Conservation (phyloP, 2,888 invertebrate genomes). For the Andrena marginata region DNA sequence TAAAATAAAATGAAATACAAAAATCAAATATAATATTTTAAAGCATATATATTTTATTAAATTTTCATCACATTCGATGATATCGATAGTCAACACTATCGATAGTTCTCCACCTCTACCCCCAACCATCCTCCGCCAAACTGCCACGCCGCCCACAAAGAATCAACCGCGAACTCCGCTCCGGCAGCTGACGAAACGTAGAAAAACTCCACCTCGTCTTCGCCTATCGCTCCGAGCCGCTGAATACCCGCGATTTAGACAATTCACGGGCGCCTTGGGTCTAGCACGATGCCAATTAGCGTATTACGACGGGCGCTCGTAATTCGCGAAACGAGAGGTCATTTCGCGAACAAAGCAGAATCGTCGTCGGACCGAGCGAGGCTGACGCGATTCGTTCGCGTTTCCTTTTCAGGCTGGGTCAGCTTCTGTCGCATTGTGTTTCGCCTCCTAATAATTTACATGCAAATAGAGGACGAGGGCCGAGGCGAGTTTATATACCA, state of each 20-base stretch:
- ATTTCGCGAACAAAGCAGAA: conserved; percentile 15
- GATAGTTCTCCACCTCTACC: too few relatives aligned
- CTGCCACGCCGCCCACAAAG: not conserved
- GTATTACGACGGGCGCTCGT: conserved; percentile 10
- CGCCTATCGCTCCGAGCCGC: too few relatives aligned
- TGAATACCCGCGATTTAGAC: not conserved
- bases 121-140: not conserved
- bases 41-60: too few relatives aligned
- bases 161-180: not conserved
- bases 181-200: not conserved
- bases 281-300: conserved; percentile 9
- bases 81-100: too few relatives aligned
- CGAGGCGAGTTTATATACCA: not conserved
- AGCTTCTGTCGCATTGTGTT: conserved; percentile 31
- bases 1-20: too few relatives aligned
- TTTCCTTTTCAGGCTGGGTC: conserved; percentile 27
- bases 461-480: conserved; percentile 20
- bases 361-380: not conserved
- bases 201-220: not conserved
- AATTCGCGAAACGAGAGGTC: conserved; percentile 21
- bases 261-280: not conserved
- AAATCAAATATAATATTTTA: too few relatives aligned
- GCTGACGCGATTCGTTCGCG: conserved; percentile 27
- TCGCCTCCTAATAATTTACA: conserved; percentile 44
- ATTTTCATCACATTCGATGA: too few relatives aligned